These are phyloP conservation scores for Pheosia tremula DNA, from an alignment of 2,888 invertebrate species.

Conservation along the genomic window DNA sequence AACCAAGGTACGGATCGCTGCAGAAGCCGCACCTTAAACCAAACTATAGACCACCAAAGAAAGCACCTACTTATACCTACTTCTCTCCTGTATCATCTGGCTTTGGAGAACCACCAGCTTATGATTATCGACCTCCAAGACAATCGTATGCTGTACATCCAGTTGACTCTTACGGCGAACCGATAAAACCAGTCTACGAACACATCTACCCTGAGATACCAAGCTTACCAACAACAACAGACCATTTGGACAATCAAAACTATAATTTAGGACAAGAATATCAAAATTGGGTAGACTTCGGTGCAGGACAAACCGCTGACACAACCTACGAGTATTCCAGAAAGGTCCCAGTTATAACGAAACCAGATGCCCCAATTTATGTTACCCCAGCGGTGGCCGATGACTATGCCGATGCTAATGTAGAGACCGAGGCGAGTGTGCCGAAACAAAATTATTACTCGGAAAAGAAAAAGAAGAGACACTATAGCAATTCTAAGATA, in stretches of 20 bases:
- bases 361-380: conserved; percentile 7
- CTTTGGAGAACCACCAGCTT: conserved; percentile 67
- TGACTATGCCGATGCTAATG: not conserved
- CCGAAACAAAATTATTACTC: conserved; percentile 24
- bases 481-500: conserved; percentile 36
- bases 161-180: conserved; percentile 62
- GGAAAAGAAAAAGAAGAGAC: conserved; percentile 44
- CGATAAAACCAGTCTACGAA: conserved; percentile 41
- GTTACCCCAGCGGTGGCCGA: conserved; percentile 15
- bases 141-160: conserved; percentile 57
- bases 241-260: conserved; percentile 25
- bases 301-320: conserved; percentile 43
- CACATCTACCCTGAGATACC: conserved; percentile 42
- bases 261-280: conserved; percentile 37
- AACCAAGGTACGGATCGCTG: conserved; percentile 46
- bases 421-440: conserved; percentile 1
- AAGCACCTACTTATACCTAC: conserved; percentile 33
- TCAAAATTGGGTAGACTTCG: conserved; percentile 44
- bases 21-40: conserved; percentile 42
- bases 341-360: conserved; percentile 11
- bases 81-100: conserved; percentile 48
- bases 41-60: conserved; percentile 46
- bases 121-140: conserved; percentile 40
- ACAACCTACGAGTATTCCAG: conserved; percentile 18
- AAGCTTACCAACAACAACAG: conserved; percentile 32